A percentile compares a stretch with the other conserved stretches of the same genome.
Conservation (phyloP, 92 coral and sea anemone species). For the Zoanthus sansibaricus region DNA sequence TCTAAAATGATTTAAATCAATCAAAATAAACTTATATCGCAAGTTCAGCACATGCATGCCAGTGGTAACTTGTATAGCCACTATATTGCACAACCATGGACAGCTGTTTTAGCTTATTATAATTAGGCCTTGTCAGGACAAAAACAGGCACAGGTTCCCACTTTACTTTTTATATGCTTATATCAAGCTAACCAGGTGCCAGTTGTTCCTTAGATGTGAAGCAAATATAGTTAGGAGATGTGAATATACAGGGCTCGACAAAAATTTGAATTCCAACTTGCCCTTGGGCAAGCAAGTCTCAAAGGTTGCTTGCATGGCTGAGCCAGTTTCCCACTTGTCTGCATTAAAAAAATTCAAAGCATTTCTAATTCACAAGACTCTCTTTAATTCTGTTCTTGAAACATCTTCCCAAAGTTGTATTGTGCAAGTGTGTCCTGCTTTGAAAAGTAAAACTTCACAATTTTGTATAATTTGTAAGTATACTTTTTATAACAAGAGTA, state of each 20-base stretch:
- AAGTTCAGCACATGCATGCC: conserved; percentile 1
- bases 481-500: background rate
- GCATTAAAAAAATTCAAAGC: background rate
- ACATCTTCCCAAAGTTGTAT: background rate
- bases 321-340: too few relatives aligned
- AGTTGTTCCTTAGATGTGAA: conserved; percentile 10
- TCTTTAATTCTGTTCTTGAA: background rate
- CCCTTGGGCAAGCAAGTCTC: background rate
- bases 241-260: background rate
- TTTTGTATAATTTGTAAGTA: background rate
- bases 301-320: background rate
- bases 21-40: background rate
- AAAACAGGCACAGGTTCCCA: background rate
- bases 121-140: conserved; percentile 3
- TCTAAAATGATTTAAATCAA: background rate
- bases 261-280: background rate
- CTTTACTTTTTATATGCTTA: background rate
- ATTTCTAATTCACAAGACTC: background rate
- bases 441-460: background rate
- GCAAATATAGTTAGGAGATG: background rate
- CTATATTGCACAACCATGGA: conserved; percentile 1
- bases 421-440: background rate
- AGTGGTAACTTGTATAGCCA: conserved; percentile 16
- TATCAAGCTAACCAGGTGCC: conserved; percentile 5
- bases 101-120: background rate